Percentiles rank a stretch among this genome's conserved stretches.
phyloP scores from a whole-genome alignment of 2,888 invertebrate species.

The Nasonovia ribisnigri region DNA sequence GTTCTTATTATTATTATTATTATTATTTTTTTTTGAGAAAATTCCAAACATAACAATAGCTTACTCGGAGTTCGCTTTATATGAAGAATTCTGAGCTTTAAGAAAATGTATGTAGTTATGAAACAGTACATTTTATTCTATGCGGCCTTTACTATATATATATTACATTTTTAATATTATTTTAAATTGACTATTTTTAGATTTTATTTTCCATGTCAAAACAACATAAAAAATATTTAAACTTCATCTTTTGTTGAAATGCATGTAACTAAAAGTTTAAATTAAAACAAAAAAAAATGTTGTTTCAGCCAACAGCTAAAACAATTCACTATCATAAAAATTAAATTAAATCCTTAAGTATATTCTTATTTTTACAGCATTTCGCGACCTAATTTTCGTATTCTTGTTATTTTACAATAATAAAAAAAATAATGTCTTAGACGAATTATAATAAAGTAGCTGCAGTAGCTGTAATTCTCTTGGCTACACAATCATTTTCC shows the following conservation, averaged over 20 bases:
- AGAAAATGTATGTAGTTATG: background rate
- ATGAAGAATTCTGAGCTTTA: background rate
- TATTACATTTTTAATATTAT: background rate
- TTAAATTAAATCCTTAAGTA: background rate
- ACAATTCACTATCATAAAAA: background rate
- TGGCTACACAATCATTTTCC: background rate
- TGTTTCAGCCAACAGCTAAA: background rate
- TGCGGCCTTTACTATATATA: background rate
- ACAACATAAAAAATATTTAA: background rate
- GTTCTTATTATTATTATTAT: background rate
- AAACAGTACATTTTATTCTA: background rate
- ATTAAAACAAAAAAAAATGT: background rate
- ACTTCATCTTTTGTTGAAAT: background rate
- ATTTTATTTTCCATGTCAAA: background rate
- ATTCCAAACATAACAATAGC: background rate
- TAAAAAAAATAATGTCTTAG: background rate
- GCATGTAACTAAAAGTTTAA: background rate
- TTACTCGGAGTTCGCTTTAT: background rate
- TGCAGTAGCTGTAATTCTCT: background rate
- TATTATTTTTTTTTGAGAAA: background rate
- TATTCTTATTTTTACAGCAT: background rate
- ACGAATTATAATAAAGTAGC: background rate
- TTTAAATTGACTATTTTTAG: background rate
- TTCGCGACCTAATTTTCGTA: background rate
- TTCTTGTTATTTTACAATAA: background rate